These are phyloP conservation scores for Achroia grisella DNA, from an alignment of 1,140 invertebrate genomes.

Conservation along the genomic window DNA sequence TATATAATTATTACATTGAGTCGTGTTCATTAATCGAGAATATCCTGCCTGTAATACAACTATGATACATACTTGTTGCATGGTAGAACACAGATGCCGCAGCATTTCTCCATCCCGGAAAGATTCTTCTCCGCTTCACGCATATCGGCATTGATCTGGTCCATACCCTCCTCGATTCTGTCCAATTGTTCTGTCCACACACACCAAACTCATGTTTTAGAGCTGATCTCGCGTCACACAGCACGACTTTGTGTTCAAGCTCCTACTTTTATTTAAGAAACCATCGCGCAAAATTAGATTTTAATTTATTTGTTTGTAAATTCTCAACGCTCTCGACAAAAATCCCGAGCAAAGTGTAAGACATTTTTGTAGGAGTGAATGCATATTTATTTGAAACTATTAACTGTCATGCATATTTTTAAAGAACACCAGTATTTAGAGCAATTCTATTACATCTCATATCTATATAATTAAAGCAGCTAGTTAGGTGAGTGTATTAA, in stretches of 20 bases:
- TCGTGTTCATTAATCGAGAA: too few relatives aligned
- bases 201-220: slow-evolving; percentile 48
- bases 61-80: slow-evolving; percentile 91
- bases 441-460: slow-evolving; percentile 31
- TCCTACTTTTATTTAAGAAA: slow-evolving; percentile 31
- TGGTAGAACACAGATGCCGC: slow-evolving; percentile 96
- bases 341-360: slow-evolving; percentile 58
- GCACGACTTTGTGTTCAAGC: slow-evolving; percentile 31
- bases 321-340: slow-evolving; percentile 73
- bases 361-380: slow-evolving; percentile 23
- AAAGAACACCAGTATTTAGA: slow-evolving; percentile 17
- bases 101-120: slow-evolving; percentile 99
- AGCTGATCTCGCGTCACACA: slow-evolving; percentile 23
- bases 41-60: too few relatives aligned
- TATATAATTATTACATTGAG: too few relatives aligned
- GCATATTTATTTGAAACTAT: slow-evolving; percentile 19
- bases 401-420: slow-evolving; percentile 27
- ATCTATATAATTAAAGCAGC: slow-evolving; percentile 30
- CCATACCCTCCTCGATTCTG: slow-evolving; percentile 99
- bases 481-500: slow-evolving; percentile 21
- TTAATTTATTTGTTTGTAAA: slow-evolving; percentile 49
- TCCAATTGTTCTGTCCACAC: slow-evolving; percentile 95
- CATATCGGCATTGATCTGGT: slow-evolving; percentile 99
- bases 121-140: slow-evolving; percentile 99
- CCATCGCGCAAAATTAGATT: slow-evolving; percentile 22